Conservation (phyloP, 2,797 vertebrate genomes). For the Melanotaenia maccullochi region DNA sequence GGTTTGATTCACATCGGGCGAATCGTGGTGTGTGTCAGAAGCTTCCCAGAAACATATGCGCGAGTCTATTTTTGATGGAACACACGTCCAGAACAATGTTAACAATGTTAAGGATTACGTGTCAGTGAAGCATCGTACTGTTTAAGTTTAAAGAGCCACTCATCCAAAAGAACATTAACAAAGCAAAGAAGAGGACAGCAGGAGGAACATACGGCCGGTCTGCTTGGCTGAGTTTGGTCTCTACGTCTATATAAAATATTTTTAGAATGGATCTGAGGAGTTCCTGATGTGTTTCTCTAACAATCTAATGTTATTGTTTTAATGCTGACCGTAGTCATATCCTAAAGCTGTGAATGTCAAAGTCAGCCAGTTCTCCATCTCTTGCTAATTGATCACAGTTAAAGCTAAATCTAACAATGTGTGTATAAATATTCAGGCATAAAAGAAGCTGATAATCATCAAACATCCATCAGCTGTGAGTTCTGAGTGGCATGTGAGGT, state of each 20-base stretch:
- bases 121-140: constrained; percentile 9
- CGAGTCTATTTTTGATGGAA: too few species aligned
- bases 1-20: too few species aligned
- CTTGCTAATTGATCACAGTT: neutral
- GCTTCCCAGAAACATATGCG: too few species aligned
- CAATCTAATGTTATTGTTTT: neutral
- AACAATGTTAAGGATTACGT: neutral
- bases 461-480: neutral
- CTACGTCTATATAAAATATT: constrained; percentile 10
- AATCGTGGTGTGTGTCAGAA: too few species aligned
- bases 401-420: neutral
- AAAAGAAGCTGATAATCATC: neutral
- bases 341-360: neutral
- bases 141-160: constrained; percentile 18
- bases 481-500: neutral
- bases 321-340: neutral
- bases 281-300: neutral
- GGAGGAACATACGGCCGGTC: constrained; percentile 42
- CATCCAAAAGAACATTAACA: constrained; percentile 41
- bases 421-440: neutral
- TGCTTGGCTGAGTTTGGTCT: constrained; percentile 29
- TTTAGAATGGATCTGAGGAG: constrained; percentile 5
- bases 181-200: constrained; percentile 26
- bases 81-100: too few species aligned
- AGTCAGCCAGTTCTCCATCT: too few species aligned